Conservation (phyloP, 2,888 invertebrate species). For the Exephanes ischioxanthus region DNA sequence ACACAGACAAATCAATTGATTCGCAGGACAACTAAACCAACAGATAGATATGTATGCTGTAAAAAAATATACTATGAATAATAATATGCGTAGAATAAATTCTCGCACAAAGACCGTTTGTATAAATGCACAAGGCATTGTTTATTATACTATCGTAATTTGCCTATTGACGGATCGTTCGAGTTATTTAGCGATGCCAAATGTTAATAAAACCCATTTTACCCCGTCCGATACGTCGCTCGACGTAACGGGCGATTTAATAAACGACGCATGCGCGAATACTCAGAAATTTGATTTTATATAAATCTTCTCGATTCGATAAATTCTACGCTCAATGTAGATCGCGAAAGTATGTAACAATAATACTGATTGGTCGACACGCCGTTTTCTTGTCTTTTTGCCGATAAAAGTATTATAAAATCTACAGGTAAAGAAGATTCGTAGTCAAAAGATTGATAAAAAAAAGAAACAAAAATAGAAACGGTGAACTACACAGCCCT, state of each 20-base stretch:
- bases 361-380: conserved; percentile 65
- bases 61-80: conserved; percentile 61
- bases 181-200: not conserved
- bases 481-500: conserved; percentile 41
- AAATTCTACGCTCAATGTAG: not conserved
- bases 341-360: conserved; percentile 34
- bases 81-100: conserved; percentile 42
- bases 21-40: conserved; percentile 26
- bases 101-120: conserved; percentile 23
- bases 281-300: not conserved
- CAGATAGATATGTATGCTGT: conserved; percentile 45
- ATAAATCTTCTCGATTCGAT: conserved; percentile 2
- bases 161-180: conserved; percentile 2
- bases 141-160: conserved; percentile 9
- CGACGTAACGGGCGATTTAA: not conserved
- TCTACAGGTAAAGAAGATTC: not conserved
- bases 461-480: conserved; percentile 25
- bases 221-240: not conserved
- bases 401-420: conserved; percentile 25
- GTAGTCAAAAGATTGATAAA: not conserved
- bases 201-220: conserved; percentile 20
- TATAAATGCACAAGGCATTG: conserved; percentile 13
- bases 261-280: not conserved
- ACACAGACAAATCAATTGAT: conserved; percentile 8
- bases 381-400: conserved; percentile 21